Evolutionary conservation across 2,888 invertebrate genomes (phyloP), one percentile per base, ranked within the genome.

Genomic region (Sicus ferrugineus): DNA sequence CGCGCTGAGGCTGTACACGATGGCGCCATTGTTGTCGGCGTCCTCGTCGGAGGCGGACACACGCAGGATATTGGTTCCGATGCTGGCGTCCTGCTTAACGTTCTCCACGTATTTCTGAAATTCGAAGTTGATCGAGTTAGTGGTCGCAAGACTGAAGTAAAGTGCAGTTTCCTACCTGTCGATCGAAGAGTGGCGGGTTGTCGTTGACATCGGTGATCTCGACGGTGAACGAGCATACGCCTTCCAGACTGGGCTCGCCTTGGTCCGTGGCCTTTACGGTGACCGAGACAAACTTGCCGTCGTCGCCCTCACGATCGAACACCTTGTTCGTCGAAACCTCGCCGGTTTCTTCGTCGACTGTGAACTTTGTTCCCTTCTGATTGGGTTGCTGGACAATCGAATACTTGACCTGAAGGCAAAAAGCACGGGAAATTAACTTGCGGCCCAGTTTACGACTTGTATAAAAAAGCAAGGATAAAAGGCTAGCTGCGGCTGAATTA

Each of bases 181-280:
- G 89, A 87, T 96, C 96, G 85, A 97, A 97, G 65, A 96, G 87
- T 9, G 96, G 96, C 7, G 96, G 96, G 86, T 98, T 98, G 84
- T 98, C 98, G 82, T 98, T 99, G 56, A 97, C 95, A 85, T 98
- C 98, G 1, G 96, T 96, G 67, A 98, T 96, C 88, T 97, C 97
- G 59, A 97, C 97, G 19, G 96, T 97, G 84, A 99, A 98, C 7
- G 98, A 98, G 86, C 99, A 99, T 75, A 98, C 97, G 30, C 98
- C 97, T 86, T 98, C 98, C 75, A 99, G 86, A 0, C 96, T 96
- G 1, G 98, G 97, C 84, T 96, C 96, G n/a, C 98, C 99, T 83
- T 97, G 95, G 89, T 99, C 99, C 0, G 97, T 97, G 5, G 98
- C 99, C 86, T 98, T 97, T 0, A 98, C 95, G 0, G 97, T 98